Evolutionary conservation across 2,888 invertebrate genomes (phyloP), one percentile per base, ranked within the genome.

Genomic region (Drosophila ustulata): DNA sequence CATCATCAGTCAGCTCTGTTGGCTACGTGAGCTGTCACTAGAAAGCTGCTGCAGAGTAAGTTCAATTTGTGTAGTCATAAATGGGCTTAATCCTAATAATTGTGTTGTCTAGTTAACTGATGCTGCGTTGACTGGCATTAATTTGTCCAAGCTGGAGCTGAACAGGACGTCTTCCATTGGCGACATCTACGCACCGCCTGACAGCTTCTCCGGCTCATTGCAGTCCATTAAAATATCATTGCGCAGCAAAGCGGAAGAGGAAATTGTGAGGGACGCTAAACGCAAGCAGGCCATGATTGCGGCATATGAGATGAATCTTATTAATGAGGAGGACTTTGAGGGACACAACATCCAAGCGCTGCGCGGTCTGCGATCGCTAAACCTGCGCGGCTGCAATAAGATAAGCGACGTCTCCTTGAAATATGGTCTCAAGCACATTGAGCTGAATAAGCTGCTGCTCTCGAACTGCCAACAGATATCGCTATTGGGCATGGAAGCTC

Each of bases 341-440:
- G 92, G 92, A 1, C 94, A 93, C 82, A 94, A 94, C 6, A 92
- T 95, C 66, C 93, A 93, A 34, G 92, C 94, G 34, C 82, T 95
- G 11, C 93, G 92, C 72, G 92, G 93, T 0, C 92, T 96, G 2
- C 93, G 92, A 66, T 93, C 93, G 51, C 92, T 96, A 5, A 95
- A 96, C 88, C 92, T 96, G 13, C 94, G 94, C 66, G 94, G 94
- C 1, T 96, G 96, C 88, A 95, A 94, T 75, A 94, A 94, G 90
- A 94, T 96, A 57, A 95, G 96, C 18, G 96, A 96, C 91, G 94
- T 95, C 0, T 95, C 96, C 71, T 89, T 96, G 8, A 95, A 94
- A 69, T 94, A 95, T 81, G 94, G 95, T 41, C 94, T 96, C 71
- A 93, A 93, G 68, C 96, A 96, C 83, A 93, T 93, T 53, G 96